Conservation (phyloP, 1,140 invertebrate species). For the Diachasma alloeum region DNA sequence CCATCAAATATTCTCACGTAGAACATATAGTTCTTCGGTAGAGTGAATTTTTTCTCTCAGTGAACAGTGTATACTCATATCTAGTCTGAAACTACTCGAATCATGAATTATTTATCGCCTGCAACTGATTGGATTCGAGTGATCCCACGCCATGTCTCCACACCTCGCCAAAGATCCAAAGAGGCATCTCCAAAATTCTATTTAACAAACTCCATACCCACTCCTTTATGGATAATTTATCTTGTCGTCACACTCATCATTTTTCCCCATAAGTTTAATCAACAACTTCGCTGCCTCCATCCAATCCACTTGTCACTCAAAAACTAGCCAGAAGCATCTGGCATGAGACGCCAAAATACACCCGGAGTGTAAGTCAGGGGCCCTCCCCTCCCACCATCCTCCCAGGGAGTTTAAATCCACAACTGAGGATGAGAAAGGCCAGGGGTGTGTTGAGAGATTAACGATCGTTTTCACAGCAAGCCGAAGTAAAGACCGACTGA, state of each 20-base stretch:
- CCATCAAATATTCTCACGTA: too few relatives aligned
- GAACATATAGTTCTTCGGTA: too few relatives aligned
- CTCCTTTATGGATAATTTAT: background rate
- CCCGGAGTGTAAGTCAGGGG: background rate
- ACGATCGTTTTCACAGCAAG: conserved; percentile 24
- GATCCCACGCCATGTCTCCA: too few relatives aligned
- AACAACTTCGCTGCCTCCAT: background rate
- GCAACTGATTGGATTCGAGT: too few relatives aligned
- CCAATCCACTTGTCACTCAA: background rate
- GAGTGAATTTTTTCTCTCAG: too few relatives aligned
- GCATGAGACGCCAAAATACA: background rate
- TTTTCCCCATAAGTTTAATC: background rate
- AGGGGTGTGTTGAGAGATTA: conserved; percentile 20
- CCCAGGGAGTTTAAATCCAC: background rate
- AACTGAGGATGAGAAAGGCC: background rate
- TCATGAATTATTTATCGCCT: too few relatives aligned
- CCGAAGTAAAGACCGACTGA: conserved; percentile 19
- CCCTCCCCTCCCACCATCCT: background rate
- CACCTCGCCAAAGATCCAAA: too few relatives aligned
- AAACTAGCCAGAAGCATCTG: background rate
- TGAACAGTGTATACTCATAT: too few relatives aligned
- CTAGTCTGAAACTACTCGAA: too few relatives aligned
- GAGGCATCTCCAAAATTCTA: too few relatives aligned
- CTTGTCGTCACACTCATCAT: background rate
- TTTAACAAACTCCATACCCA: background rate